A percentile compares a stretch with the other conserved stretches of the same genome.
These are phyloP conservation scores for Mycetomoellerius zeteki DNA, from an alignment of 1,140 invertebrate genomes.

Conservation along the genomic window DNA sequence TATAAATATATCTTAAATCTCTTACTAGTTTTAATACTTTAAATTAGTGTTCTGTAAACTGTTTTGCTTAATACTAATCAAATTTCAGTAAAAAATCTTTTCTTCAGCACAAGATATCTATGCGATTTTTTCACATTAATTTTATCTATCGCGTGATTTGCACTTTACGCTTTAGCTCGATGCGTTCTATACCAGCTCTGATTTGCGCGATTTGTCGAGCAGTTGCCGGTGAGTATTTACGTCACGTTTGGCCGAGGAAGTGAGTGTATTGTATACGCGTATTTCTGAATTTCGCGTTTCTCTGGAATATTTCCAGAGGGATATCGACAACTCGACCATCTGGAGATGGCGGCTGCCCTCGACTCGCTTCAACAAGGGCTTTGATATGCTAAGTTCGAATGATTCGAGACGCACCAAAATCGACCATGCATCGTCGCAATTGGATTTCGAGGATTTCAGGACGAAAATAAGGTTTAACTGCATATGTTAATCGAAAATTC, in stretches of 20 bases:
- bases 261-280: slow-evolving; percentile 47
- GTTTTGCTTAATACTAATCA: neutral
- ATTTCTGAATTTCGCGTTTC: slow-evolving; percentile 80
- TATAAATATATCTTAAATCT: slow-evolving; percentile 23
- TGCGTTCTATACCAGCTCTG: slow-evolving; percentile 11
- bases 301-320: slow-evolving; percentile 78
- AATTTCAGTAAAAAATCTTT: neutral
- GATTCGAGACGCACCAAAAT: slow-evolving; percentile 80
- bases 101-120: neutral
- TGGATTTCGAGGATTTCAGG: slow-evolving; percentile 71
- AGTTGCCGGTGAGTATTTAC: slow-evolving; percentile 64
- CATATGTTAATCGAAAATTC: slow-evolving; percentile 70
- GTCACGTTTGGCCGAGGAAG: slow-evolving; percentile 58
- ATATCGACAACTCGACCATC: slow-evolving; percentile 79
- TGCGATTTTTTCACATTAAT: neutral
- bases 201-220: slow-evolving; percentile 65
- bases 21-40: neutral
- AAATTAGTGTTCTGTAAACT: neutral
- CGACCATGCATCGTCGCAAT: slow-evolving; percentile 77
- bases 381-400: slow-evolving; percentile 84
- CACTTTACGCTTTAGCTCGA: neutral
- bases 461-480: slow-evolving; percentile 63
- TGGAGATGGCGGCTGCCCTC: slow-evolving; percentile 63
- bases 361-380: slow-evolving; percentile 79
- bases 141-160: neutral